Evolutionary conservation across 2,888 invertebrate species (phyloP).

Genomic region (Temnothorax ravouxi): DNA sequence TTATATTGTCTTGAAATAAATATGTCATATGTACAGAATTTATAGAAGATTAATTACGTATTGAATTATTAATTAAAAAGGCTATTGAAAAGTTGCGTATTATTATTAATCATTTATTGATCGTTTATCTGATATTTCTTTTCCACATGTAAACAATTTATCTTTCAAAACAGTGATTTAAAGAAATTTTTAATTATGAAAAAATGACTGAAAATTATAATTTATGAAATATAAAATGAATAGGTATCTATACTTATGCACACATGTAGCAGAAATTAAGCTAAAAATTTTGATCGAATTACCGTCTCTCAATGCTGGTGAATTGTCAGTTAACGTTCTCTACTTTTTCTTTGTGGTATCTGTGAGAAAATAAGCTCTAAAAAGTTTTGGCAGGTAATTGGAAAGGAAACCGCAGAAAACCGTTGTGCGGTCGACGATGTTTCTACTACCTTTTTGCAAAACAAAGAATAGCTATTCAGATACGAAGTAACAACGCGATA

Average conservation of each 20-base stretch:
- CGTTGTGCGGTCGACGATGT: conserved; percentile 16
- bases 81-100: background rate
- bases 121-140: background rate
- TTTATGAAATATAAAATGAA: background rate
- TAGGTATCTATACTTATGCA: background rate
- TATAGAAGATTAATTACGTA: background rate
- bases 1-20: background rate
- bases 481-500: conserved; percentile 3
- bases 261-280: background rate
- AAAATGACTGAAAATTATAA: background rate
- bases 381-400: conserved; percentile 45
- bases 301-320: background rate
- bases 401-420: conserved; percentile 32
- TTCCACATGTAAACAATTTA: background rate
- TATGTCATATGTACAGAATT: background rate
- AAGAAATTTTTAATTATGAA: conserved; percentile 9
- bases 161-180: background rate
- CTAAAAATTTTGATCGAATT: conserved; percentile 21
- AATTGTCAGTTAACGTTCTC: conserved; percentile 4
- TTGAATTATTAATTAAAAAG: background rate
- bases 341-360: background rate
- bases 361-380: conserved; percentile 14
- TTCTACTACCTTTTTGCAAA: conserved; percentile 22
- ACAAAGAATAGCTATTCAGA: conserved; percentile 13
- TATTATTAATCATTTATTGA: background rate